These are phyloP conservation scores for Odontothrips loti DNA, from an alignment of 2,888 invertebrate genomes.

Conservation along the genomic window DNA sequence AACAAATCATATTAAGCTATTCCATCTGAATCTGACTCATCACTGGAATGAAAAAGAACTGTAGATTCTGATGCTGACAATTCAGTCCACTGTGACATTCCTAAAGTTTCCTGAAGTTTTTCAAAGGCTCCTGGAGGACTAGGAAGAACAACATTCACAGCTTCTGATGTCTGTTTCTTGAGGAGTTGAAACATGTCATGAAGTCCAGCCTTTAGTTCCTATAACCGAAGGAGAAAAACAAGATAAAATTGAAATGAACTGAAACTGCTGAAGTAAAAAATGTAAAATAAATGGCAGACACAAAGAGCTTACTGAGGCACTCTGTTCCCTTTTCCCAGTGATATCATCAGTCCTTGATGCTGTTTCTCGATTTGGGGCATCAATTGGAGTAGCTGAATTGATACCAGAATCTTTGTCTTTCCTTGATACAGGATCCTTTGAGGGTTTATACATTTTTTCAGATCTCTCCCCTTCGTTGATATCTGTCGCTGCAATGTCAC, in stretches of 20 bases:
- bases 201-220: slow-evolving; percentile 12
- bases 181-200: neutral
- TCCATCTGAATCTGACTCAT: slow-evolving; percentile 10
- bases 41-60: neutral
- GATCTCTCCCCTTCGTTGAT: too few relatives aligned
- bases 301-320: neutral
- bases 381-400: neutral
- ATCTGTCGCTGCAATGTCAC: neutral
- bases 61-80: neutral
- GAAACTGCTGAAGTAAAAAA: neutral
- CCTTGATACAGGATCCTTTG: neutral
- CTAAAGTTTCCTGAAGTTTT: neutral
- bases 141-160: neutral
- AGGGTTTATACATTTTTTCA: neutral
- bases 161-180: slow-evolving; percentile 1
- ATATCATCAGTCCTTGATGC: neutral
- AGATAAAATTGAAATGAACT: neutral
- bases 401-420: neutral
- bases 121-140: neutral
- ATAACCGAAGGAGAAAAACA: neutral
- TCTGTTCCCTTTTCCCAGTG: neutral
- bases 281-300: neutral
- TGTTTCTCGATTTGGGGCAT: neutral
- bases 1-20: neutral
- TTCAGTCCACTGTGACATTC: neutral